These are phyloP conservation scores for Melanotaenia maccullochi DNA, from an alignment of 2,797 vertebrate genomes.

Conservation along the genomic window DNA sequence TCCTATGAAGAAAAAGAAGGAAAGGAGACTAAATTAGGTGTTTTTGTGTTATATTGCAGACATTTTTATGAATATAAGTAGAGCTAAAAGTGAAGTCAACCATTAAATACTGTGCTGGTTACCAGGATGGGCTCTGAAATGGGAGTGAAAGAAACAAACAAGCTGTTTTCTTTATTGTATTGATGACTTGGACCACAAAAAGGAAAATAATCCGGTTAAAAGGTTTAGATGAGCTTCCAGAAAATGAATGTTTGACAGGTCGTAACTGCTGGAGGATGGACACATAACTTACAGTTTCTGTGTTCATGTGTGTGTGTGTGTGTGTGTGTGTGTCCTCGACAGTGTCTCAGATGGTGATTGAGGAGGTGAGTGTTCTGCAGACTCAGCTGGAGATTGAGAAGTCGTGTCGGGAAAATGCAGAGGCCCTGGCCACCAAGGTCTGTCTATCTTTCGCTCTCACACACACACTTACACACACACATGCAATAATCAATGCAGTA, in stretches of 20 bases:
- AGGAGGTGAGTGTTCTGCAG: conserved; percentile 86
- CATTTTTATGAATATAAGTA: neutral
- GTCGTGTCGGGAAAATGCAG: conserved; percentile 86
- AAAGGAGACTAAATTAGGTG: too few species aligned
- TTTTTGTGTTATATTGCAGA: neutral
- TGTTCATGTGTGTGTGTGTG: conserved; percentile 4
- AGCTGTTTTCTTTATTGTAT: neutral
- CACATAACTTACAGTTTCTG: neutral
- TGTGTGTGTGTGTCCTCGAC: conserved; percentile 23
- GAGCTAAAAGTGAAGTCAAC: too few species aligned
- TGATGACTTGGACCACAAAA: neutral
- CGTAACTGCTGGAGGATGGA: neutral
- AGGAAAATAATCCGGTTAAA: neutral
- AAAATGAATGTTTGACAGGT: neutral
- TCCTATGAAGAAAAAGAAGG: too few species aligned
- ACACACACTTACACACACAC: conserved; percentile 29
- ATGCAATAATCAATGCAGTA: conserved; percentile 23
- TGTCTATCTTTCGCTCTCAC: conserved; percentile 3
- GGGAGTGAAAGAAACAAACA: neutral
- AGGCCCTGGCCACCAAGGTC: conserved; percentile 86
- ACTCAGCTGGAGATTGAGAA: conserved; percentile 88
- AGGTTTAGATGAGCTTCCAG: neutral
- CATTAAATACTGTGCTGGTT: neutral
- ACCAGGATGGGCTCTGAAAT: too few species aligned
- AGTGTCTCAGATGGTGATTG: conserved; percentile 89